Conservation (phyloP, 2,888 invertebrate species). For the Pristionchus arcanus region DNA sequence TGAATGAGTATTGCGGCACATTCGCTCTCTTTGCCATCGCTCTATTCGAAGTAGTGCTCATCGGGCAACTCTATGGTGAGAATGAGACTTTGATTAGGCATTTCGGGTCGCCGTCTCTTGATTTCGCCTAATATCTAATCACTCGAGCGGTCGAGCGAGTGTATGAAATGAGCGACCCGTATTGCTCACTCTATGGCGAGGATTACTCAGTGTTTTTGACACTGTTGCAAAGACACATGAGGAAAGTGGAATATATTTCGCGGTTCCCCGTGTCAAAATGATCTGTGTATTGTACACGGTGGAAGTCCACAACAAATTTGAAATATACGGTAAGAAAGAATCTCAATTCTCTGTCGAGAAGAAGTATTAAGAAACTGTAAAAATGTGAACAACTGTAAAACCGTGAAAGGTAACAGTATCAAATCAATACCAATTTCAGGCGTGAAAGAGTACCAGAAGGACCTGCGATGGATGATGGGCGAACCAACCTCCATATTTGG, state of each 20-base stretch:
- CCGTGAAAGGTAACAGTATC: background rate
- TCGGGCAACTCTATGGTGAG: slow-evolving; percentile 54
- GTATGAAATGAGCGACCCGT: too few species aligned
- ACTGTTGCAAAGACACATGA: background rate
- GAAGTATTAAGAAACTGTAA: too few species aligned
- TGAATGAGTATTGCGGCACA: slow-evolving; percentile 53
- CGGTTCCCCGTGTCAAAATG: background rate
- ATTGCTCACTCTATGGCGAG: slow-evolving; percentile 54
- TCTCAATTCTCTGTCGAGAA: too few species aligned
- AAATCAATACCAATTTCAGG: slow-evolving; percentile 2
- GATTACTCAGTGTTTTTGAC: background rate
- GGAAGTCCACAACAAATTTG: too few species aligned
- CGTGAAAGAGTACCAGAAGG: slow-evolving; percentile 8
- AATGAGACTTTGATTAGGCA: too few species aligned
- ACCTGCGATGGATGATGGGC: slow-evolving; percentile 56
- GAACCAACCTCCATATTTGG: slow-evolving; percentile 3
- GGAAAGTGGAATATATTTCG: background rate
- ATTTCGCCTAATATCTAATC: too few species aligned
- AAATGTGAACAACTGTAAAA: background rate
- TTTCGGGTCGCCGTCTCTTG: too few species aligned
- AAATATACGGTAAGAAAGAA: too few species aligned
- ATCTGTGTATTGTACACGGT: too few species aligned
- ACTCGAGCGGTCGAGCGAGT: too few species aligned
- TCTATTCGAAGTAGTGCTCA: slow-evolving; percentile 32
- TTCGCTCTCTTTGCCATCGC: slow-evolving; percentile 54